A percentile compares a stretch with the other conserved stretches of the same genome.
These are phyloP conservation scores for Protaetia brevitarsis DNA, from an alignment of 1,140 invertebrate genomes.

Conservation along the genomic window DNA sequence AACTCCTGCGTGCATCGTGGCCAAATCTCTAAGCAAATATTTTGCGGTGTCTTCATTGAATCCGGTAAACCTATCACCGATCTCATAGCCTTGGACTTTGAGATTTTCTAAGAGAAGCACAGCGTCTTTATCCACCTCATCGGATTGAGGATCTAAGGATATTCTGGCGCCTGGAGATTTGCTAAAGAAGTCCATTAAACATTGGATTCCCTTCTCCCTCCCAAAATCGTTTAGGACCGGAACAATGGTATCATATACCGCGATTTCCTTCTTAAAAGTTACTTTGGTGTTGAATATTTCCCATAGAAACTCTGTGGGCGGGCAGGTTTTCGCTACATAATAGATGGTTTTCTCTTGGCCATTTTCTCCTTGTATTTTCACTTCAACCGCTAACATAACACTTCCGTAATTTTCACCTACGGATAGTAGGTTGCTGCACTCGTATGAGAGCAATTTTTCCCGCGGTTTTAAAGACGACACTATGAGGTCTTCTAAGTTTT, in stretches of 20 bases:
- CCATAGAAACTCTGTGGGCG: constrained; percentile 43
- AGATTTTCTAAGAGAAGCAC: constrained; percentile 50
- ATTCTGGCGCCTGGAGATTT: constrained; percentile 36
- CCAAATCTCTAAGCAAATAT: constrained; percentile 43
- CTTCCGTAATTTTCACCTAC: constrained; percentile 62
- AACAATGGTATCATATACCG: constrained; percentile 35
- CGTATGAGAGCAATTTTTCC: not conserved
- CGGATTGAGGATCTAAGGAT: constrained; percentile 30
- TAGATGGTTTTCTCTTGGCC: constrained; percentile 42
- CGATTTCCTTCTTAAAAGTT: constrained; percentile 49
- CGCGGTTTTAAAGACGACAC: not conserved
- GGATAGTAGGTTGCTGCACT: constrained; percentile 47
- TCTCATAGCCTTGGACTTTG: constrained; percentile 41
- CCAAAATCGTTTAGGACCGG: constrained; percentile 37
- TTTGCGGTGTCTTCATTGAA: constrained; percentile 46
- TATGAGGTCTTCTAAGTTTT: not conserved
- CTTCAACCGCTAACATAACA: constrained; percentile 51
- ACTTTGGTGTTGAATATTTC: constrained; percentile 46
- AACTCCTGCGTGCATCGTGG: constrained; percentile 48
- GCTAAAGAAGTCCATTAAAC: constrained; percentile 31
- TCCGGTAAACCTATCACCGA: constrained; percentile 40
- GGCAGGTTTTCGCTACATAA: constrained; percentile 51
- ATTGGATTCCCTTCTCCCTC: constrained; percentile 29
- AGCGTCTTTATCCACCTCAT: constrained; percentile 39
- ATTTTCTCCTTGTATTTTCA: constrained; percentile 34